Conservation (phyloP, 2,888 invertebrate species). For the Orchesellides sinensis region DNA sequence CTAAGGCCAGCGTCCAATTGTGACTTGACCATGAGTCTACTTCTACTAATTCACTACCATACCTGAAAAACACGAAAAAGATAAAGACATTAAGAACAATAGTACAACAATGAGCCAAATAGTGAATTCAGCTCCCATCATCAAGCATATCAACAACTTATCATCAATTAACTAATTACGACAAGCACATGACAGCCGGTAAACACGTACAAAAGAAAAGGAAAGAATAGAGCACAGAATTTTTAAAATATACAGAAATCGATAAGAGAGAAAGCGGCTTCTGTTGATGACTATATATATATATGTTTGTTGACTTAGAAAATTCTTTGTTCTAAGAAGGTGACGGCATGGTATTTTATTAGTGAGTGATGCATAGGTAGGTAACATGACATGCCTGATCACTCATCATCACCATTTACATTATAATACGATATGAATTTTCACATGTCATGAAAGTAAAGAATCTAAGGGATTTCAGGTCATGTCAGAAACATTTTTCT, state of each 20-base stretch:
- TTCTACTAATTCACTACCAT: slow-evolving; percentile 95
- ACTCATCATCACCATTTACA: slow-evolving; percentile 1
- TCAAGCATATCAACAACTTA: slow-evolving; percentile 8
- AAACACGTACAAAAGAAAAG: slow-evolving; percentile 30
- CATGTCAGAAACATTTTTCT: slow-evolving; percentile 27
- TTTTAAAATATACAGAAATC: slow-evolving; percentile 13
- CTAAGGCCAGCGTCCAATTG: slow-evolving; percentile 91
- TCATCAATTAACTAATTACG: slow-evolving; percentile 61
- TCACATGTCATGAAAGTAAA: background rate
- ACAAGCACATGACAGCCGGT: slow-evolving; percentile 48
- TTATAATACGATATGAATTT: too few species aligned
- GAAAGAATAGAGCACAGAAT: slow-evolving; percentile 1
- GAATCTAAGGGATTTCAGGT: slow-evolving; percentile 23
- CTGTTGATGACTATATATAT: background rate
- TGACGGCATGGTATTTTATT: too few species aligned
- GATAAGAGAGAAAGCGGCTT: slow-evolving; percentile 30
- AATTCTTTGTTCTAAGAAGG: background rate
- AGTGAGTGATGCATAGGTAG: background rate
- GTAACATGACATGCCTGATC: slow-evolving; percentile 1
- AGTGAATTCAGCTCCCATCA: background rate
- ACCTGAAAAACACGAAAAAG: slow-evolving; percentile 81
- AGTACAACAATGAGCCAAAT: slow-evolving; percentile 21
- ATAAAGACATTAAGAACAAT: slow-evolving; percentile 30
- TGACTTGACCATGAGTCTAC: slow-evolving; percentile 95
- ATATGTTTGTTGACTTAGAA: too few species aligned